Evolutionary conservation across 2,888 invertebrate species (phyloP).

Genomic region (Drosophila meridiana): DNA sequence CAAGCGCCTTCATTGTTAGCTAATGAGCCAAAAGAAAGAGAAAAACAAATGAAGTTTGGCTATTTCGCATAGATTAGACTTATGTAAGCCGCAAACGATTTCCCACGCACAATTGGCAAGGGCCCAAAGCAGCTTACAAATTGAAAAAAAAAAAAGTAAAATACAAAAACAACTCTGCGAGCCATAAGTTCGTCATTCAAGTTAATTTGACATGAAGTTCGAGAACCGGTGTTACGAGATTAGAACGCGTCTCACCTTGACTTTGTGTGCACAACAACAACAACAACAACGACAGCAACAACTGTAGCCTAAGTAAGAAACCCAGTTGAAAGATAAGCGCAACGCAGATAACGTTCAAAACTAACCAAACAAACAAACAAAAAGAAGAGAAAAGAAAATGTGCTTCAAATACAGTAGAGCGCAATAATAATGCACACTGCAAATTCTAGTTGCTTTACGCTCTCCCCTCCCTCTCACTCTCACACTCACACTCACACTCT

Average conservation of each 20-base stretch:
- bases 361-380: constrained; percentile 43
- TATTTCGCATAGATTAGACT: constrained; percentile 48
- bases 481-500: neutral
- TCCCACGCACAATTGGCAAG: constrained; percentile 65
- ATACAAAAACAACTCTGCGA: neutral
- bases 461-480: neutral
- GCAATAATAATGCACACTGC: constrained; percentile 39
- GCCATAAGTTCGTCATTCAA: constrained; percentile 49
- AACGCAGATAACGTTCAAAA: constrained; percentile 58
- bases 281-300: constrained; percentile 14
- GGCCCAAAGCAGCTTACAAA: constrained; percentile 51
- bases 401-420: constrained; percentile 18
- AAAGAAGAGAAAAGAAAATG: constrained; percentile 35
- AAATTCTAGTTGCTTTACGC: constrained; percentile 9
- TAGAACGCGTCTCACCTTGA: constrained; percentile 70
- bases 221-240: constrained; percentile 48
- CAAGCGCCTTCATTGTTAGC: constrained; percentile 53
- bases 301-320: constrained; percentile 44
- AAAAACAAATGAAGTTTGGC: constrained; percentile 11
- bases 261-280: constrained; percentile 64
- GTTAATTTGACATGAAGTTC: constrained; percentile 66
- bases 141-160: constrained; percentile 16
- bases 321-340: constrained; percentile 65
- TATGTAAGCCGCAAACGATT: constrained; percentile 51
- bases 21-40: constrained; percentile 54